Percentiles rank a stretch among this genome's conserved stretches.
Evolutionary conservation across 30 jellyfish, hydroid and myxozoan species (phyloP).

Genomic region (Clytia hemisphaerica): DNA sequence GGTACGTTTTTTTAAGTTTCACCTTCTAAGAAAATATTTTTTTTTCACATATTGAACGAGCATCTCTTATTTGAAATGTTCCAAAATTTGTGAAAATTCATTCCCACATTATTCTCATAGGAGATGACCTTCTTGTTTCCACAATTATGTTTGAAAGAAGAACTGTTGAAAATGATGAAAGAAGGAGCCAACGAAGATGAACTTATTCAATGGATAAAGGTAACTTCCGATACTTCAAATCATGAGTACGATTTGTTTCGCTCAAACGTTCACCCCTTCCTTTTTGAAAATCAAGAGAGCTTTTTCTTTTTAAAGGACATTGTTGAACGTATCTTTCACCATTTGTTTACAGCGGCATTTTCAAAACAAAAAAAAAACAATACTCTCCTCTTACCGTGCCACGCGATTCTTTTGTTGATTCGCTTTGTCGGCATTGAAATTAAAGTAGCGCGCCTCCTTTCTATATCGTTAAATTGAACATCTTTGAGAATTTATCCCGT

Average conservation of each 20-base stretch:
- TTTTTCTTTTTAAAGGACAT: no score
- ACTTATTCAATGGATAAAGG: slow-evolving; percentile 69
- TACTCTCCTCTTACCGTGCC: no score
- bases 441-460: no score
- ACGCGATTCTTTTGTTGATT: no score
- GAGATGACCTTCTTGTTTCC: slow-evolving; percentile 67
- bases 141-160: slow-evolving; percentile 52
- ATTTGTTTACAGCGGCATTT: no score
- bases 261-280: background rate
- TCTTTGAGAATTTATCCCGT: background rate
- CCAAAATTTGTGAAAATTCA: no score
- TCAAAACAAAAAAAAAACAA: no score
- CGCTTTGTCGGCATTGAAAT: no score
- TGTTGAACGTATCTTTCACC: no score
- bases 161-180: slow-evolving; percentile 41
- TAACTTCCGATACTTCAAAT: background rate
- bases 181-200: slow-evolving; percentile 15
- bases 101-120: slow-evolving; percentile 27
- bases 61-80: no score
- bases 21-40: background rate
- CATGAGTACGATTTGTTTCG: background rate
- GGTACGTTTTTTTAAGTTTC: background rate
- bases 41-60: no score
- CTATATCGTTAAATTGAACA: no score
- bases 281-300: background rate